phyloP scores from a whole-genome alignment of 2,888 invertebrate genomes.

The Zygaena filipendulae region DNA sequence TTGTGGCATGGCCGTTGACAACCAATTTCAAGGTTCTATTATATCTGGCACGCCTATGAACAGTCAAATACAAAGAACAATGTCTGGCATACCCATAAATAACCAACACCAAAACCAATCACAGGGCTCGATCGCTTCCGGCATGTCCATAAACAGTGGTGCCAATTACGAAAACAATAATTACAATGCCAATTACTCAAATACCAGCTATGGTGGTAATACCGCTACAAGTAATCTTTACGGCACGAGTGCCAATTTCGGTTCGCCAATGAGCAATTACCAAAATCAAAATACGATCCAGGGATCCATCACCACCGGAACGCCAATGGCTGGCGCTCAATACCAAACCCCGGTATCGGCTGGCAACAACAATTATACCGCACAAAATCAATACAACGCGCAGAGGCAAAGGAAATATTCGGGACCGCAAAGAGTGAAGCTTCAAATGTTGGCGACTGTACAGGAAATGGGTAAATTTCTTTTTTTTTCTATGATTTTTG shows the following conservation, averaged over 20 bases:
- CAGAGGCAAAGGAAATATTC: constrained; percentile 68
- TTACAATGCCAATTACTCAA: not conserved
- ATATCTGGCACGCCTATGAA: constrained; percentile 16
- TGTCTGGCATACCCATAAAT: constrained; percentile 8
- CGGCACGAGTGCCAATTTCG: constrained; percentile 4
- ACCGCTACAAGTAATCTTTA: not conserved
- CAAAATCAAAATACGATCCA: constrained; percentile 10
- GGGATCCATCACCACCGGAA: constrained; percentile 35
- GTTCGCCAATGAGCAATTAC: constrained; percentile 16
- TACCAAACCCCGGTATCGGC: constrained; percentile 9
- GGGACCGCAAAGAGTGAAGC: constrained; percentile 60
- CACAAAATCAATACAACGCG: constrained; percentile 27
- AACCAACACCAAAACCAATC: constrained; percentile 4
- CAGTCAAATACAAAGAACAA: constrained; percentile 7
- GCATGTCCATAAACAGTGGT: constrained; percentile 5
- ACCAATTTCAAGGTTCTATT: constrained; percentile 14
- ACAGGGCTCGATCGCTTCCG: constrained; percentile 15
- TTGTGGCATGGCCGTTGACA: constrained; percentile 9
- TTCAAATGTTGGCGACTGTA: constrained; percentile 72
- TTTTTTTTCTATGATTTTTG: constrained; percentile 19
- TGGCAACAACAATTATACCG: constrained; percentile 17
- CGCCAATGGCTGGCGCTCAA: constrained; percentile 22
- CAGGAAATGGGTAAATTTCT: constrained; percentile 79
- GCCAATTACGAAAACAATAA: constrained; percentile 8
- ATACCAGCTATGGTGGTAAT: constrained; percentile 1